These are phyloP conservation scores for Mimas tiliae DNA, from an alignment of 2,888 invertebrate species.

Conservation along the genomic window DNA sequence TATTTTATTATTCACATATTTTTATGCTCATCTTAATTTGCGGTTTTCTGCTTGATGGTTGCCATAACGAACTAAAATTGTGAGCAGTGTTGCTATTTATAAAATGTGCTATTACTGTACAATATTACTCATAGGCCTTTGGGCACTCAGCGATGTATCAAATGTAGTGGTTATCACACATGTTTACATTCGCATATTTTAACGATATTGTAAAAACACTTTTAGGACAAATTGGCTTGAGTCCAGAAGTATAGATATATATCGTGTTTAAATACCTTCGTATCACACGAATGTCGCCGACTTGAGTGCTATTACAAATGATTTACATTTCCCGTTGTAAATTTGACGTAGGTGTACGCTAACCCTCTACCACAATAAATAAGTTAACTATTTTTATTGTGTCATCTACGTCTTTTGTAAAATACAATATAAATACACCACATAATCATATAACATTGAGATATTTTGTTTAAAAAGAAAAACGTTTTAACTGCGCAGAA, in stretches of 20 bases:
- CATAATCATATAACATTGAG: background rate
- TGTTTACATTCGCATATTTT: slow-evolving; percentile 39
- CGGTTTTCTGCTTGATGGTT: slow-evolving; percentile 12
- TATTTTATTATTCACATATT: background rate
- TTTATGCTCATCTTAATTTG: slow-evolving; percentile 11
- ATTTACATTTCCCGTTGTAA: slow-evolving; percentile 66
- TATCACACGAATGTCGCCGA: slow-evolving; percentile 66
- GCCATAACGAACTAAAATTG: background rate
- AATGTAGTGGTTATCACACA: slow-evolving; percentile 19
- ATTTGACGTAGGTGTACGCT: slow-evolving; percentile 44
- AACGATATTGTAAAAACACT: slow-evolving; percentile 53
- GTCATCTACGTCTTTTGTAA: background rate
- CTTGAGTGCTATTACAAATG: slow-evolving; percentile 65
- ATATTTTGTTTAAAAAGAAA: background rate
- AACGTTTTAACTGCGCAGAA: background rate
- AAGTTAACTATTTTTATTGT: slow-evolving; percentile 29
- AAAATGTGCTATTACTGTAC: background rate
- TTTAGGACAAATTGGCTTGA: slow-evolving; percentile 67
- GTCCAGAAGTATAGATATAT: slow-evolving; percentile 69
- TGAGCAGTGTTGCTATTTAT: background rate
- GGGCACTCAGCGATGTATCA: background rate
- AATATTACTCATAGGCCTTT: slow-evolving; percentile 1
- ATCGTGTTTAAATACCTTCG: slow-evolving; percentile 66
- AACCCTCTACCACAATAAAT: slow-evolving; percentile 23
- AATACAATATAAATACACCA: slow-evolving; percentile 1